Evolutionary conservation across 1,140 invertebrate species (phyloP), one percentile per base, ranked within the genome.

Genomic region (Maniola jurtina): DNA sequence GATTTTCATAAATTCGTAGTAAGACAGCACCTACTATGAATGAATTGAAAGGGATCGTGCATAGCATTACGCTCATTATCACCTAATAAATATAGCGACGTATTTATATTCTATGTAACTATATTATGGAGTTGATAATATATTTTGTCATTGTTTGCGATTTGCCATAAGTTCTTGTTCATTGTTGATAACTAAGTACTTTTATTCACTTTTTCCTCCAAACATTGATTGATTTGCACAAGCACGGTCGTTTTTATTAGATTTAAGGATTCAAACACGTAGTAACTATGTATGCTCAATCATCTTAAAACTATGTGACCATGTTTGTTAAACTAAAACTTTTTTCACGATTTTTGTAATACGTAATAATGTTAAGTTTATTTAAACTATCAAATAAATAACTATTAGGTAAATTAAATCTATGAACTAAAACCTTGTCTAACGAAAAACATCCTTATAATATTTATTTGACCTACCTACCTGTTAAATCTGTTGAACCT

Each of bases 231-330:
- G 68, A 79, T 83, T 82, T 83, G 84, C 85, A 87, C 83, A 76
- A 80, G 85, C 87, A 88, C 84, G 67, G 71, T 79, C 77, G 76
- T 87, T 81, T 75, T 82, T 76, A 72, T 80, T 88, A 84, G 81
- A 75, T 57, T 72, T 80, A 79, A 72, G 56, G 56, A 72, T 75
- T 75, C 73, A 73, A 68, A 74, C 74, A 75, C 71, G 79, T 77
- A 81, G 66, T 74, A 74, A 73, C 72, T 81, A 79, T 78, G 77
- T 80, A 88, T 82, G 88, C 88, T 90, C 88, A 90, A 90, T 85
- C 74, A 55, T 65, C 34, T 50, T 62, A 48, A 38, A 48, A 62
- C 25, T 61, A 57, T 62, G 15, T 14, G 15, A 60, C 35, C 57
- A 42, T 38, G 7, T 50, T 16, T 16, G 4, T 34, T 50, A 61